Conservation (phyloP, 2,888 invertebrate species). For the Cistogaster globosa region DNA sequence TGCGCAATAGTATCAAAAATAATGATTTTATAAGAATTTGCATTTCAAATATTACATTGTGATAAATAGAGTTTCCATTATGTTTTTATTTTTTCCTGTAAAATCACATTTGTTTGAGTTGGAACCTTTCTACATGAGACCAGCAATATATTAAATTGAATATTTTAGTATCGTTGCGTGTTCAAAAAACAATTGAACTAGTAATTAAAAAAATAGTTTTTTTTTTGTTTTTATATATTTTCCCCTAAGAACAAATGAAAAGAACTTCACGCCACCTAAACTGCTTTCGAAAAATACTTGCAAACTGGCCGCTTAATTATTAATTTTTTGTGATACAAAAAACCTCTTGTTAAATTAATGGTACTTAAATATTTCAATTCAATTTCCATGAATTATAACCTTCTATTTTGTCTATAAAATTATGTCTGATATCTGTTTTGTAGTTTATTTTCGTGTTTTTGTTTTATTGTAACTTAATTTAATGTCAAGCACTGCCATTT, state of each 20-base stretch:
- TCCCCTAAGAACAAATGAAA: too few relatives aligned
- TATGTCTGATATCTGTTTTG: neutral
- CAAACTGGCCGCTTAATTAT: neutral
- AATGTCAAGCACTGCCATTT: slow-evolving; percentile 73
- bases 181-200: neutral
- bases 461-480: slow-evolving; percentile 73
- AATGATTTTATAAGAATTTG: too few relatives aligned
- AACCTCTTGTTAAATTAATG: slow-evolving; percentile 53
- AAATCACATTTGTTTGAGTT: too few relatives aligned
- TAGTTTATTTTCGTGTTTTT: slow-evolving; percentile 57
- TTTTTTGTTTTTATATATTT: neutral
- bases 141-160: too few relatives aligned
- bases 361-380: slow-evolving; percentile 24
- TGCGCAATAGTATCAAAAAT: too few relatives aligned
- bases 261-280: too few relatives aligned
- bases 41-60: too few relatives aligned
- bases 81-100: too few relatives aligned
- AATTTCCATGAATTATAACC: neutral
- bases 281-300: neutral
- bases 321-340: slow-evolving; percentile 15
- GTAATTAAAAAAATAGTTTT: neutral
- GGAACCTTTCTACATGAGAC: too few relatives aligned
- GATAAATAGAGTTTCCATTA: too few relatives aligned
- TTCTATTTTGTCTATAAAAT: neutral
- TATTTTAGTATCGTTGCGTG: neutral